Conservation (phyloP, 2,888 invertebrate genomes). For the Venusia cambrica region DNA sequence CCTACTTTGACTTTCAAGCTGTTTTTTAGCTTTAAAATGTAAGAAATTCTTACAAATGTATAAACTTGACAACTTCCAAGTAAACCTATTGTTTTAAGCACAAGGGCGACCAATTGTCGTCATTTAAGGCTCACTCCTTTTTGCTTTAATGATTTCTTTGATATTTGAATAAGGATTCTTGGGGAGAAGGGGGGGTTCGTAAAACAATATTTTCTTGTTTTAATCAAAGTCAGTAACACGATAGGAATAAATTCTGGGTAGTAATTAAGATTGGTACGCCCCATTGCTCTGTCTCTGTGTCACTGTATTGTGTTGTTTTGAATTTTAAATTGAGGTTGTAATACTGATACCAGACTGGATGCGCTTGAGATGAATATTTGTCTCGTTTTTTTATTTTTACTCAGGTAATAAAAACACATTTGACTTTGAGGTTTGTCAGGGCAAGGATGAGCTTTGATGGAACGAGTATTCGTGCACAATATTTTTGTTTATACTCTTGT, state of each 20-base stretch:
- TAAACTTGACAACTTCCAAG: constrained; percentile 9
- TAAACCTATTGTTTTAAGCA: constrained; percentile 27
- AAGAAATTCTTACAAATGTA: constrained; percentile 11
- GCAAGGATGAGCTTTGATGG: no score
- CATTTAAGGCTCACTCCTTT: constrained; percentile 31
- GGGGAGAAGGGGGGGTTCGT: constrained; percentile 24
- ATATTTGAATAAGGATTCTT: constrained; percentile 43
- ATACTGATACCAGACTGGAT: no score
- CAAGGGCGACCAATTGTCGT: constrained; percentile 34
- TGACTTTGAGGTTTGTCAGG: no score
- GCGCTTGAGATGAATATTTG: no score
- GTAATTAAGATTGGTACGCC: constrained; percentile 29
- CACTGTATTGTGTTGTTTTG: constrained; percentile 10
- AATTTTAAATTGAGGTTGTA: constrained; percentile 4
- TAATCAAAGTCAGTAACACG: constrained; percentile 34
- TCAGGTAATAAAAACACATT: no score
- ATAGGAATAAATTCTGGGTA: constrained; percentile 30
- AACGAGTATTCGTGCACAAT: no score
- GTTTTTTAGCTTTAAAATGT: no score
- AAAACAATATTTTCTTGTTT: constrained; percentile 36
- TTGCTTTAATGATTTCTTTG: constrained; percentile 44
- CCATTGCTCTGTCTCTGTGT: constrained; percentile 19
- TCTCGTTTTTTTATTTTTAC: no score
- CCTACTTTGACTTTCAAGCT: no score
- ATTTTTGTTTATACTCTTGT: no score